phyloP scores from a whole-genome alignment of 2,797 vertebrate genomes.

The Phrynocephalus guinanensis region DNA sequence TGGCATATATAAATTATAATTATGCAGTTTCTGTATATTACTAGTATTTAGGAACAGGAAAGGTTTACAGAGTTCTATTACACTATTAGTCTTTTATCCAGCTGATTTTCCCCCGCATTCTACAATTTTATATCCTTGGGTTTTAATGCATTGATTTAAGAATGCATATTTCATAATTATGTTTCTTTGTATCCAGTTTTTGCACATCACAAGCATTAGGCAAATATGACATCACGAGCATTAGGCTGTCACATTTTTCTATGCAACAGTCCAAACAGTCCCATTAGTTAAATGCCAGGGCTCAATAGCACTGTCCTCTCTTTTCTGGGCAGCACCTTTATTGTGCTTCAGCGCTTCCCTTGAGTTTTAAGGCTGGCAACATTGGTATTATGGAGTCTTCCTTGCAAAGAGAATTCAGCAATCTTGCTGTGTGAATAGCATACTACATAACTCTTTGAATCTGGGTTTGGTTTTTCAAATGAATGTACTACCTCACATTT shows the following conservation, averaged over 20 bases:
- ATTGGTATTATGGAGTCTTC: neutral
- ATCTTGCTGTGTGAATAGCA: neutral
- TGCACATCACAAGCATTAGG: neutral
- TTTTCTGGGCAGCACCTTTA: neutral
- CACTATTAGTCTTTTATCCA: neutral
- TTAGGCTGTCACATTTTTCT: constrained; percentile 6
- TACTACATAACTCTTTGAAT: neutral
- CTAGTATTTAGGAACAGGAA: neutral
- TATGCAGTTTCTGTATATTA: neutral
- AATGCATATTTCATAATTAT: neutral
- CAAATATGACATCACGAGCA: neutral
- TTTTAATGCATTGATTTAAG: neutral
- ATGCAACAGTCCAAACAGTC: neutral
- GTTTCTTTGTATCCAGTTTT: neutral
- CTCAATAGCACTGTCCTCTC: neutral
- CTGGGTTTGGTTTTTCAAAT: neutral
- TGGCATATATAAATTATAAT: neutral
- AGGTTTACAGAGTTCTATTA: neutral
- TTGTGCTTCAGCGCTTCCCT: neutral
- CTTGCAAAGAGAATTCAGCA: neutral
- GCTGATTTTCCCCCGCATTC: neutral
- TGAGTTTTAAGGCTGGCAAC: neutral
- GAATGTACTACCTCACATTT: constrained; percentile 7
- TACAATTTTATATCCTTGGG: neutral
- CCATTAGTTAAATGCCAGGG: neutral